Conservation (phyloP, 2,888 invertebrate species). For the Psylliodes chrysocephalus region DNA sequence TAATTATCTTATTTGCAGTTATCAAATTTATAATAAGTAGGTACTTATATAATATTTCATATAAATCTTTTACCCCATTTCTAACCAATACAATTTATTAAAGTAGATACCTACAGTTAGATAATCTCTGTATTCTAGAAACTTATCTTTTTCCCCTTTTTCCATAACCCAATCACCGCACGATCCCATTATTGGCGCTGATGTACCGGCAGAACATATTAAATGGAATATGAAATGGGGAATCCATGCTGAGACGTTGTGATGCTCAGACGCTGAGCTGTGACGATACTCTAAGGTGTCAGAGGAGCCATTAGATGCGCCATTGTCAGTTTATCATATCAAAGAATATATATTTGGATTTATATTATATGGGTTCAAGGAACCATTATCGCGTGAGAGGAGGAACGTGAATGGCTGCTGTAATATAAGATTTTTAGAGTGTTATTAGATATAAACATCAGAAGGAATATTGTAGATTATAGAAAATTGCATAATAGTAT, state of each 20-base stretch:
- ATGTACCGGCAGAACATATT: slow-evolving; percentile 23
- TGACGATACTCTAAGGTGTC: slow-evolving; percentile 28
- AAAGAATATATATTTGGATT: slow-evolving; percentile 23
- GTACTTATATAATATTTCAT: too few species aligned
- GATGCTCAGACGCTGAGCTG: slow-evolving; percentile 20
- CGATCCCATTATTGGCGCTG: slow-evolving; percentile 32
- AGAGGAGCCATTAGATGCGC: slow-evolving; percentile 27
- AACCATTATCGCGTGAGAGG: slow-evolving; percentile 6
- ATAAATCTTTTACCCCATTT: too few species aligned
- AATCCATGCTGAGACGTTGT: slow-evolving; percentile 27
- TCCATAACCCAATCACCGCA: slow-evolving; percentile 17
- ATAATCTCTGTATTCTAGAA: background rate
- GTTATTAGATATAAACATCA: too few species aligned
- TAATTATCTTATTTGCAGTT: too few species aligned
- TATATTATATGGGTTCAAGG: slow-evolving; percentile 3
- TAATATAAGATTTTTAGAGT: slow-evolving; percentile 4
- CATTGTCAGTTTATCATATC: slow-evolving; percentile 29
- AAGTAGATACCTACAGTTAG: background rate
- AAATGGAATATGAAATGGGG: slow-evolving; percentile 31
- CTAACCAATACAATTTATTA: too few species aligned
- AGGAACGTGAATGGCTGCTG: background rate
- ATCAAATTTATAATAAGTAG: too few species aligned
- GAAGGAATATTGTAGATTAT: too few species aligned
- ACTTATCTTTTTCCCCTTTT: background rate
- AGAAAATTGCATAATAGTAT: too few species aligned